Conservation (phyloP, 92 coral and sea anemone species). For the Zoanthus gigantus region DNA sequence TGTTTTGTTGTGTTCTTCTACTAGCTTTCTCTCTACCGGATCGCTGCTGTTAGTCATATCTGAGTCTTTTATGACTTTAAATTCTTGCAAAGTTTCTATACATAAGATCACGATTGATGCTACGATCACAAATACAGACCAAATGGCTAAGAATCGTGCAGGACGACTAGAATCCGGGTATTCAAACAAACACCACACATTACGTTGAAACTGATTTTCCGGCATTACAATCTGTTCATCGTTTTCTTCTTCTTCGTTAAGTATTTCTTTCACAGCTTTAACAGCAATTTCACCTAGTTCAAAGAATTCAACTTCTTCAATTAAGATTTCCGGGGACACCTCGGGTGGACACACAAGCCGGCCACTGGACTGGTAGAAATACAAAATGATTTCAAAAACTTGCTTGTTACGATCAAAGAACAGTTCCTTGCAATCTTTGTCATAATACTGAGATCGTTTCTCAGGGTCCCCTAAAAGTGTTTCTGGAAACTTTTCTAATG, state of each 20-base stretch:
- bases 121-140: conserved; percentile 90
- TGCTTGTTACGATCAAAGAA: conserved; percentile 95
- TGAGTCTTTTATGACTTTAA: conserved; percentile 64
- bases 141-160: conserved; percentile 85
- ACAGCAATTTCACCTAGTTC: conserved; percentile 95
- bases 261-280: conserved; percentile 85
- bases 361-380: conserved; percentile 97
- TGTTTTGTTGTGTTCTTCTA: conserved; percentile 66
- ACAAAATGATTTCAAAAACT: conserved; percentile 92
- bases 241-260: conserved; percentile 80
- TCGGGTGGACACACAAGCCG: conserved; percentile 94
- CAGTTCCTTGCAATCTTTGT: conserved; percentile 81
- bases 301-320: conserved; percentile 95
- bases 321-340: conserved; percentile 91
- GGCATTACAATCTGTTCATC: conserved; percentile 78
- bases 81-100: conserved; percentile 87
- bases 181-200: conserved; percentile 91
- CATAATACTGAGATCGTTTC: conserved; percentile 82
- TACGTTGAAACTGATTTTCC: conserved; percentile 64
- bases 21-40: conserved; percentile 57
- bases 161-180: conserved; percentile 90
- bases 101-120: conserved; percentile 92
- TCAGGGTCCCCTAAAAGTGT: conserved; percentile 88
- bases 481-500: conserved; percentile 87
- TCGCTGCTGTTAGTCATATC: conserved; percentile 68